phyloP scores from a whole-genome alignment of 23 tunicate genomes.

The Styela clava region DNA sequence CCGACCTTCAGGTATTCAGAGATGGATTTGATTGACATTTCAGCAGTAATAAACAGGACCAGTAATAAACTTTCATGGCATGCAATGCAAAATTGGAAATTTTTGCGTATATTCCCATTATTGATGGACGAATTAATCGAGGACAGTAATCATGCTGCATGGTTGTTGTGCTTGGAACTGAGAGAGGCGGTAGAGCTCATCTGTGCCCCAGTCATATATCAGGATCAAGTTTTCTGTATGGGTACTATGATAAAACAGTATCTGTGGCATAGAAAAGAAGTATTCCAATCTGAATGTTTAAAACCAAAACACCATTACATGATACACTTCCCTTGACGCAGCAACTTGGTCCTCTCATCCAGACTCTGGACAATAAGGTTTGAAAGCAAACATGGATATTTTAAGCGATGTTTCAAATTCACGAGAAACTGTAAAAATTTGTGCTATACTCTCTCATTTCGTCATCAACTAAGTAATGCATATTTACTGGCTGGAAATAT shows the following conservation, averaged over 20 bases:
- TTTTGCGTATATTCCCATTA: conserved; percentile 23
- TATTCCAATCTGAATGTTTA: conserved; percentile 25
- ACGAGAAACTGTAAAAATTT: conserved; percentile 41
- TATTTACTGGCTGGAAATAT: neutral
- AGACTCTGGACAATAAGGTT: conserved; percentile 48
- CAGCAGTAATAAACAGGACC: neutral
- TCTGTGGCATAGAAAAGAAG: conserved; percentile 14
- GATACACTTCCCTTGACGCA: conserved; percentile 26
- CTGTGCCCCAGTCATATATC: conserved; percentile 33
- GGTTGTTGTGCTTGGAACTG: conserved; percentile 23
- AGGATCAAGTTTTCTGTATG: conserved; percentile 1
- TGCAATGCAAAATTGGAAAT: conserved; percentile 24
- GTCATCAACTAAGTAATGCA: conserved; percentile 39
- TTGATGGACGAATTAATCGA: neutral
- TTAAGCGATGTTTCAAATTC: conserved; percentile 17
- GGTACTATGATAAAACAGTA: conserved; percentile 19
- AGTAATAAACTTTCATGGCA: neutral
- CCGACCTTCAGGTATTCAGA: neutral
- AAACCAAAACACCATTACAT: conserved; percentile 60
- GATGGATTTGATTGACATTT: neutral
- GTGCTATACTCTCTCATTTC: conserved; percentile 20
- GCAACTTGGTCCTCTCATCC: conserved; percentile 54
- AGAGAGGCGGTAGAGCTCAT: conserved; percentile 19
- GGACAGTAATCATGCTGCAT: neutral
- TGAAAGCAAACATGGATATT: conserved; percentile 56